Base-by-base conservation (phyloP, 1,140 invertebrate genomes). In the Eupristina koningsbergeri region DNA sequence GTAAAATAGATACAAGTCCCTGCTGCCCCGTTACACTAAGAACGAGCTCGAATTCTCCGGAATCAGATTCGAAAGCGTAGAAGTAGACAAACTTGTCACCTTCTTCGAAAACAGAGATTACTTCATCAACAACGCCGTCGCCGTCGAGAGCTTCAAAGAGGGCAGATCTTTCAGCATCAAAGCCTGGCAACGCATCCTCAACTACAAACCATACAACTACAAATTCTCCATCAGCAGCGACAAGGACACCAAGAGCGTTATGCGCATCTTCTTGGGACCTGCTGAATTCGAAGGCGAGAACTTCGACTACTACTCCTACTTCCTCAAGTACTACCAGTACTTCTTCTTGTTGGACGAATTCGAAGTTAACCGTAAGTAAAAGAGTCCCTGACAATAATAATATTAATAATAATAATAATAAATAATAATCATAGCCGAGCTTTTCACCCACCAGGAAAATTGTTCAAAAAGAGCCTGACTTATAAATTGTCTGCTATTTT, bases 81-180 rank as follows among this genome's bases (percentile, higher is more conserved):
- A 91, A 2, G 93, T 95, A 9, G 94, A 95, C 89, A 93, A 94
- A 73, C 89, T 97, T 26, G 92, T 94, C 31, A 96, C 96, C 36
- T 96, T 94, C 89, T 96, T 96, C 90, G 95, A 96, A 75, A 91
- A 95, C 47, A 94, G 94, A 85, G 94, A 96, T 86, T 87, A 95
- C 31, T 94, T 95, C 86, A 93, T 96, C 63, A 94, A 93, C 87
- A 95, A 96, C 86, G 94, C 94, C 82, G 85, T 96, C 15, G 91
- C 91, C 58, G 89, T 92, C 2, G 88, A 91, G 9, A 86, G 86
- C 61, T 75, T 84, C 29, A 86, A 88, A 29, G 88, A 91, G 19
- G 90, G 88, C 17, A 89, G 89, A 13, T 73, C 75, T 1, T 80
- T 81, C 8, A 36, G 85, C 31, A 81, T 92, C 19, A 91, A 91